Evolutionary conservation across 2,113 vertebrate genomes (phyloP), one percentile per base, ranked within the genome.

Genomic region (Kryptolebias marmoratus): DNA sequence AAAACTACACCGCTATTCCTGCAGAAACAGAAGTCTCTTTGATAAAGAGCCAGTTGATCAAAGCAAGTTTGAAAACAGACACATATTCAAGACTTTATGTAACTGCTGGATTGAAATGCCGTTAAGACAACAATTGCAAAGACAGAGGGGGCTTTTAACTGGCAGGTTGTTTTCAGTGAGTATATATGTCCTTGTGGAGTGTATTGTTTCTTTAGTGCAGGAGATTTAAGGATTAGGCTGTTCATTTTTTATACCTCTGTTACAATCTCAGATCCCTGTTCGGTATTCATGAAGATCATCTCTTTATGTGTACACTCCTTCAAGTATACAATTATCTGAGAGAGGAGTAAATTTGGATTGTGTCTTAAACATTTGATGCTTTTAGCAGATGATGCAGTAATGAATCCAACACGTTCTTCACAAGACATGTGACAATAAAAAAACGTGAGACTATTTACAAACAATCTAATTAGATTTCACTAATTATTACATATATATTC

Each of bases 201-300:
- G n/a, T 47, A 56, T 64, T 65, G 69, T 68, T 61, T 42, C 39
- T 42, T 42, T 42, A 42, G 8, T 42, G 4, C 64, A 42, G 31
- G 30, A 27, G 13, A 1, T 11, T 64, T 65, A 69, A 44, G 56
- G 47, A 67, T 65, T 48, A 32, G 49, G 42, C 52, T 12, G 32
- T 63, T 1, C 57, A 39, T 80, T 59, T 70, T 70, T 76, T 47
- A 56, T 47, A 76, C 36, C 14, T 60, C 12, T 27, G 44, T 64
- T 30, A 72, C 63, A 50, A 49, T 70, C 44, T 11, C n/a, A 45
- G 28, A 42, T 44, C 52, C 50, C 63, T 59, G 50, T 68, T 79
- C 49, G 54, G 52, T 69, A 44, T 74, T 78, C 63, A 64, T 49
- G 68, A 71, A 50, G 27, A 49, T 65, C 13, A 32, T 62, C 65